These are phyloP conservation scores for Anthonomus grandis DNA, from an alignment of 1,140 invertebrate genomes.

Conservation along the genomic window DNA sequence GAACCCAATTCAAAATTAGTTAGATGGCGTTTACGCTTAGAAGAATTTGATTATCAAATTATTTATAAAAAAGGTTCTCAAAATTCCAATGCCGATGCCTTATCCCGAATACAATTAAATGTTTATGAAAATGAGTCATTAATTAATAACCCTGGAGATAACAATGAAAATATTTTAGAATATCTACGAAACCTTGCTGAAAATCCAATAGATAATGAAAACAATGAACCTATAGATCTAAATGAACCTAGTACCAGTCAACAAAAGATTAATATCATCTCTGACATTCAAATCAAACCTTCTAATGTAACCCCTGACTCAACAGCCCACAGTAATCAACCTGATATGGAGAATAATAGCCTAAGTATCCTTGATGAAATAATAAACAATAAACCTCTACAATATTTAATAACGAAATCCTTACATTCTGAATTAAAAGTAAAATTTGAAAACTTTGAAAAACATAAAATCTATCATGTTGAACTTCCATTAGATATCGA, in stretches of 20 bases:
- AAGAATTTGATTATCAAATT: slow-evolving; percentile 50
- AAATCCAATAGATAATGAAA: no score
- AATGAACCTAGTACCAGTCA: not conserved
- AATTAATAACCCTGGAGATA: slow-evolving; percentile 12
- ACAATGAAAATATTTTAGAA: not conserved
- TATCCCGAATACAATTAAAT: slow-evolving; percentile 6
- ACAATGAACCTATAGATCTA: not conserved
- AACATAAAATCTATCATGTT: slow-evolving; percentile 4
- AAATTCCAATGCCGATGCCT: slow-evolving; percentile 31
- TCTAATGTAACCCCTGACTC: not conserved
- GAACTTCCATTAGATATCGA: not conserved
- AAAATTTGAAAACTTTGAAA: slow-evolving; percentile 5
- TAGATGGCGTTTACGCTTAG: slow-evolving; percentile 46
- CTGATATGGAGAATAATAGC: not conserved
- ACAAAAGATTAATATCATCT: slow-evolving; percentile 9
- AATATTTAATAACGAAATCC: slow-evolving; percentile 15
- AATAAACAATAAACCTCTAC: slow-evolving; percentile 11
- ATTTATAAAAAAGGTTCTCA: slow-evolving; percentile 45
- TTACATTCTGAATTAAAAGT: slow-evolving; percentile 5
- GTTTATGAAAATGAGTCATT: slow-evolving; percentile 1
- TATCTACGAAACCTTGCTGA: no score
- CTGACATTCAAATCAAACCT: slow-evolving; percentile 6
- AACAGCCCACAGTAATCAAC: not conserved
- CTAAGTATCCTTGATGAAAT: slow-evolving; percentile 6
- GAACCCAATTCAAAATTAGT: slow-evolving; percentile 47